Conservation (phyloP, 2,113 vertebrate genomes). For the Phalacrocorax pelagicus region DNA sequence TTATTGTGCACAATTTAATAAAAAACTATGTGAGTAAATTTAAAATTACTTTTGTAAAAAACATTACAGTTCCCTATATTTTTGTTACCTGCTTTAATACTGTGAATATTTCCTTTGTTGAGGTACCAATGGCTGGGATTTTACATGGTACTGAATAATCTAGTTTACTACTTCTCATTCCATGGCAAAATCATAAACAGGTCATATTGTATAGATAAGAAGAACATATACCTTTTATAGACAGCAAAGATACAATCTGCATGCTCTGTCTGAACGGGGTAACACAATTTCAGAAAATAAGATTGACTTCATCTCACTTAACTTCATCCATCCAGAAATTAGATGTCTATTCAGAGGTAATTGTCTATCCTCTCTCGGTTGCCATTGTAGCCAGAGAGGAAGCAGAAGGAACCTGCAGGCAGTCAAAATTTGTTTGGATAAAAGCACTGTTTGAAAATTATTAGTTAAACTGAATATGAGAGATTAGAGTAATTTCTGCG, state of each 20-base stretch:
- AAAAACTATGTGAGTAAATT: neutral
- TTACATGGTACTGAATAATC: neutral
- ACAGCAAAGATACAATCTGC: neutral
- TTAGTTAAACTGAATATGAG: conserved; percentile 1
- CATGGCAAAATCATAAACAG: neutral
- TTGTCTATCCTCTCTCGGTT: neutral
- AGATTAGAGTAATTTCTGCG: neutral
- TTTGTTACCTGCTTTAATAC: neutral
- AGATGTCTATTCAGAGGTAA: neutral
- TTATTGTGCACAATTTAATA: neutral
- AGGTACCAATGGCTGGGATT: neutral
- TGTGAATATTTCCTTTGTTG: neutral
- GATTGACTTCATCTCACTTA: conserved; percentile 24
- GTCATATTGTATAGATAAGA: neutral
- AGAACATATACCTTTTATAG: neutral
- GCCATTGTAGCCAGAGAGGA: neutral
- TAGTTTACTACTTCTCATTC: neutral
- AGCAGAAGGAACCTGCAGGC: neutral
- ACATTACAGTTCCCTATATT: neutral
- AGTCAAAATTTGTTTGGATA: neutral
- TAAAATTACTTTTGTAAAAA: neutral
- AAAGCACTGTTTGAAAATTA: neutral
- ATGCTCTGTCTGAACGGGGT: neutral
- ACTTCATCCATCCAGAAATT: conserved; percentile 14
- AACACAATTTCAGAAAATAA: conserved; percentile 9